phyloP scores from a whole-genome alignment of 30 jellyfish, hydroid and myxozoan genomes.

The Aurelia coerulea region DNA sequence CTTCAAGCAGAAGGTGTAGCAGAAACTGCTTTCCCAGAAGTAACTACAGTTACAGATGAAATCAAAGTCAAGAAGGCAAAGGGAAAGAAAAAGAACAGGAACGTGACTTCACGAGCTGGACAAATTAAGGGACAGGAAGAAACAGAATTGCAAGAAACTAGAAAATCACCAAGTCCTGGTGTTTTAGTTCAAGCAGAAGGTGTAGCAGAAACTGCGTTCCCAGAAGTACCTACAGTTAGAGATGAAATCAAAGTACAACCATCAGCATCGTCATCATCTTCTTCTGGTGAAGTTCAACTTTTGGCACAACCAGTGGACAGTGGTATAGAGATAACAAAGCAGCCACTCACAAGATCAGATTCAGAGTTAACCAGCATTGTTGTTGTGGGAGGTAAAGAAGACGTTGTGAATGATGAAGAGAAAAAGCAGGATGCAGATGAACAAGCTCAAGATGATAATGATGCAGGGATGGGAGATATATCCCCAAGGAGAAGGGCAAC shows the following conservation, averaged over 20 bases:
- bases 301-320: not conserved
- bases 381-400: slow-evolving; percentile 36
- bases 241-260: not conserved
- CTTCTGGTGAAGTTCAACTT: too few species aligned
- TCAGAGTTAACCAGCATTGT: slow-evolving; percentile 62
- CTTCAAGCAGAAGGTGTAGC: not conserved
- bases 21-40: slow-evolving; percentile 18
- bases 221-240: not conserved
- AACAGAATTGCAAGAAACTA: slow-evolving; percentile 10
- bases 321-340: not conserved
- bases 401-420: not conserved
- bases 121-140: not conserved
- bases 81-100: too few species aligned
- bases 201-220: slow-evolving; percentile 17
- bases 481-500: slow-evolving; percentile 46
- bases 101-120: too few species aligned
- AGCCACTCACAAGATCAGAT: slow-evolving; percentile 46
- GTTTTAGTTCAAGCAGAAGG: not conserved
- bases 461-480: not conserved
- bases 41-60: not conserved
- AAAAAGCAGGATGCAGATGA: not conserved
- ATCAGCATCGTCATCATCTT: too few species aligned
- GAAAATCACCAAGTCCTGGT: slow-evolving; percentile 16
- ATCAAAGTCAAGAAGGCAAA: not conserved
- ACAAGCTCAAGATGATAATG: not conserved